These are phyloP conservation scores for Melanotus villosus DNA, from an alignment of 2,888 invertebrate species.

Conservation along the genomic window DNA sequence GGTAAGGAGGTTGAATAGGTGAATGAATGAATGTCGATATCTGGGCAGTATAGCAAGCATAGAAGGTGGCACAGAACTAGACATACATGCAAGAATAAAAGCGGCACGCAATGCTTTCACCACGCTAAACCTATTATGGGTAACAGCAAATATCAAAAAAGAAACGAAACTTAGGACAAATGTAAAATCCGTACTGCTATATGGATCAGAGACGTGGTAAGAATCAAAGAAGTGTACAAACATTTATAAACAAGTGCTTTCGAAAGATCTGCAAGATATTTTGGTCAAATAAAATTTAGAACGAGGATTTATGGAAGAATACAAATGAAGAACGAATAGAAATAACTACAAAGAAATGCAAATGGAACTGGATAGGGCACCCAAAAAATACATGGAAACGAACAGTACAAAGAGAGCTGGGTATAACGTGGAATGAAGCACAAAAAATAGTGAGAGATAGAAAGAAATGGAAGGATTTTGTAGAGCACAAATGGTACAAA, in stretches of 20 bases:
- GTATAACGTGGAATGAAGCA: too few relatives aligned
- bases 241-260: not conserved
- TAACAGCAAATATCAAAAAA: not conserved
- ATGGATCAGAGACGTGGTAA: not conserved
- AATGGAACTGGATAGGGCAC: too few relatives aligned
- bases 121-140: not conserved
- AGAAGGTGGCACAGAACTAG: not conserved
- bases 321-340: not conserved
- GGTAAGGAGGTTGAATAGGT: not conserved
- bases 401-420: too few relatives aligned
- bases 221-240: constrained; percentile 1
- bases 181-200: not conserved
- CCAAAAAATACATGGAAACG: too few relatives aligned
- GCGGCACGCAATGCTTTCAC: not conserved
- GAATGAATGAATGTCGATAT: not conserved
- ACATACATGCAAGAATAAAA: not conserved
- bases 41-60: not conserved
- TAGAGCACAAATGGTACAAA: too few relatives aligned
- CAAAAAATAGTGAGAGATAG: too few relatives aligned
- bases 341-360: not conserved
- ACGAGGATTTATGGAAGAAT: not conserved
- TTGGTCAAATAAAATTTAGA: not conserved
- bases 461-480: too few relatives aligned
- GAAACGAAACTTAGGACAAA: not conserved
- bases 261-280: not conserved